Base-by-base conservation (phyloP, 1,140 invertebrate genomes). In the Drosophila nannoptera region DNA sequence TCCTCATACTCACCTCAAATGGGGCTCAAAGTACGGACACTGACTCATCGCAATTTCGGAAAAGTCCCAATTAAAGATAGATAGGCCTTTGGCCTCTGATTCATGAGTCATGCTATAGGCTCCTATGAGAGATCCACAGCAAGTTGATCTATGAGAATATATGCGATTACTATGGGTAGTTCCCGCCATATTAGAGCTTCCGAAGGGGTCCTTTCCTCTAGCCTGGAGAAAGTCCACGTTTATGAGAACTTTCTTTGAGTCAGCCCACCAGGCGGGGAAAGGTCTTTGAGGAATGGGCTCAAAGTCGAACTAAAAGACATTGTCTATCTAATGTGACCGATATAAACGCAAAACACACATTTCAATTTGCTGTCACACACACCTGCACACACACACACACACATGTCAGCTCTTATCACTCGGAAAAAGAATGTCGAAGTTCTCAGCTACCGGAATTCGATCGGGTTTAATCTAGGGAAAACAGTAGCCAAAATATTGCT, bases 401-500 rank as follows among this genome's bases (percentile, higher is more conserved):
- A 12, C 40, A 14, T 5, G n/a, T 5, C 16, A 48, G 29, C 32
- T 32, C 62, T 70, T 70, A 70, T 70, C 68, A 49, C 55, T 55
- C 49, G 43, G 50, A 52, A 31, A 52, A 70, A 70, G 38, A 70
- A 58, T 53, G 14, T 45, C 12, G 11, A 12, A 11, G 42, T 68
- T 54, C 66, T 49, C 50, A 55, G 77, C 77, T 78, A 81, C 78
- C 73, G 80, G 78, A 78, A 84, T 78, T 84, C 76, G 64, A 45
- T 74, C 66, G 36, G 40, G n/a, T 59, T 22, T 82, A 78, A 80
- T 81, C 77, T 80, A 62, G n/a, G 50, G 38, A 63, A 77, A 83
- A 69, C 78, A 78, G 78, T 82, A 84, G 78, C 78, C 67, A 83
- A 82, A 82, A 82, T 63, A 61, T 73, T 72, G 63, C 67, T 73